Evolutionary conservation across 2,888 invertebrate species (phyloP).

Genomic region (Allacma fusca): DNA sequence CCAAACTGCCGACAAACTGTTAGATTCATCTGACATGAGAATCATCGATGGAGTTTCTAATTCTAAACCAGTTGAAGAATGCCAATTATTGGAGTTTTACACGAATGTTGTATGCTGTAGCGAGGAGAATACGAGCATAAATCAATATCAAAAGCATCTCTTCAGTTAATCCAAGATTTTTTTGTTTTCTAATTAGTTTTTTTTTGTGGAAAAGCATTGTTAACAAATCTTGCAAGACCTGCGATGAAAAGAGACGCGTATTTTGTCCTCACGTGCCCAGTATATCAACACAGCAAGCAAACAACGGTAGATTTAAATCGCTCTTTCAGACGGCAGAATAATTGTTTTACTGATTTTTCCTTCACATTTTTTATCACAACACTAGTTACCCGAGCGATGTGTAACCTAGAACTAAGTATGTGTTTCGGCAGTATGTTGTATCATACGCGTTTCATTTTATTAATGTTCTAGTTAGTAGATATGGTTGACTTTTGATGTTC

Average conservation of each 20-base stretch:
- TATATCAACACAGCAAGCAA: too few species aligned
- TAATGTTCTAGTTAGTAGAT: too few species aligned
- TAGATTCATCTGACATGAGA: conserved; percentile 16
- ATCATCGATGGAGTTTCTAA: conserved; percentile 11
- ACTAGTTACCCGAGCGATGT: too few species aligned
- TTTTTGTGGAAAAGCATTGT: not conserved
- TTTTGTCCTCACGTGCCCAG: too few species aligned
- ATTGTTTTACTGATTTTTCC: too few species aligned
- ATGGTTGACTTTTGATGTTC: too few species aligned
- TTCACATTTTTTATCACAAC: too few species aligned
- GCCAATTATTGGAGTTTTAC: conserved; percentile 16
- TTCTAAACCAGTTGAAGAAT: conserved; percentile 11
- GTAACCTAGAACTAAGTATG: too few species aligned
- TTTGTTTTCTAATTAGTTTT: not conserved
- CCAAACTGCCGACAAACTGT: conserved; percentile 8
- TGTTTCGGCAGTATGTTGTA: too few species aligned
- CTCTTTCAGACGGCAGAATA: too few species aligned
- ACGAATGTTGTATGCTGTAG: not conserved
- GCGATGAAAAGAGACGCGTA: not conserved
- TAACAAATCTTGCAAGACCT: not conserved
- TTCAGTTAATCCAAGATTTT: not conserved
- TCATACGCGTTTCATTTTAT: too few species aligned
- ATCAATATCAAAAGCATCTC: not conserved
- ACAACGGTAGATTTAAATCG: too few species aligned
- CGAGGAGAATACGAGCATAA: not conserved